Percentiles rank a stretch among this genome's conserved stretches.
These are phyloP conservation scores for Arge pagana DNA, from an alignment of 2,888 invertebrate species.

Conservation along the genomic window DNA sequence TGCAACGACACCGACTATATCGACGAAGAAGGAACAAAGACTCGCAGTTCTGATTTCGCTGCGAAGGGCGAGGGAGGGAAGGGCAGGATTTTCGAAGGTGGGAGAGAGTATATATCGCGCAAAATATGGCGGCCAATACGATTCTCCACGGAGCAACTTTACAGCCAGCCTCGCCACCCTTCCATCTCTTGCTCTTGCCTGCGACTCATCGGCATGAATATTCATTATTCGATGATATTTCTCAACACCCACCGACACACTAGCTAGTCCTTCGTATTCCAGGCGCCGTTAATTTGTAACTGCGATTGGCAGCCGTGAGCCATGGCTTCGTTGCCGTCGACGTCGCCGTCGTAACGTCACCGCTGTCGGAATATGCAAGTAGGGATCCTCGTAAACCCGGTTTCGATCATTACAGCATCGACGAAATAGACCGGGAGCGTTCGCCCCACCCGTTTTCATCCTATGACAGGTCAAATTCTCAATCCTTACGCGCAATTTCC, in stretches of 20 bases:
- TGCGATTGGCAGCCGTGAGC: conserved; percentile 45
- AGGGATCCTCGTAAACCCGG: conserved; percentile 14
- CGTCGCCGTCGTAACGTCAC: conserved; percentile 19
- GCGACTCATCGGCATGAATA: conserved; percentile 57
- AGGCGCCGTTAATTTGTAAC: conserved; percentile 54
- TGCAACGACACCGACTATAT: conserved; percentile 22
- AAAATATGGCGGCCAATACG: conserved; percentile 55
- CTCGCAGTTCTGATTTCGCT: conserved; percentile 28
- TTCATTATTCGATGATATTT: conserved; percentile 59
- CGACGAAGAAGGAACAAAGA: conserved; percentile 24
- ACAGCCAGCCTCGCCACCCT: conserved; percentile 44
- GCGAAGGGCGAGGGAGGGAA: conserved; percentile 30
- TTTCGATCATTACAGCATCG: conserved; percentile 11
- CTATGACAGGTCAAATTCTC: no score
- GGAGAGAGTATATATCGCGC: conserved; percentile 46
- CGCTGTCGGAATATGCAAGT: conserved; percentile 16
- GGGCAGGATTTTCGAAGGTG: conserved; percentile 14
- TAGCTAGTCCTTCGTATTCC: conserved; percentile 34
- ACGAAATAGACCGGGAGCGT: neutral
- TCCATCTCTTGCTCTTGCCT: conserved; percentile 35
- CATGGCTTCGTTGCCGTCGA: conserved; percentile 10
- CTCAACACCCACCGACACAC: conserved; percentile 39
- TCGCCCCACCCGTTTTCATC: neutral
- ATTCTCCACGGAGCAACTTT: conserved; percentile 56
- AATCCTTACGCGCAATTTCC: no score